These are phyloP conservation scores for Phodopus roborovskii DNA, from an alignment of 2,113 vertebrate species.

Conservation along the genomic window DNA sequence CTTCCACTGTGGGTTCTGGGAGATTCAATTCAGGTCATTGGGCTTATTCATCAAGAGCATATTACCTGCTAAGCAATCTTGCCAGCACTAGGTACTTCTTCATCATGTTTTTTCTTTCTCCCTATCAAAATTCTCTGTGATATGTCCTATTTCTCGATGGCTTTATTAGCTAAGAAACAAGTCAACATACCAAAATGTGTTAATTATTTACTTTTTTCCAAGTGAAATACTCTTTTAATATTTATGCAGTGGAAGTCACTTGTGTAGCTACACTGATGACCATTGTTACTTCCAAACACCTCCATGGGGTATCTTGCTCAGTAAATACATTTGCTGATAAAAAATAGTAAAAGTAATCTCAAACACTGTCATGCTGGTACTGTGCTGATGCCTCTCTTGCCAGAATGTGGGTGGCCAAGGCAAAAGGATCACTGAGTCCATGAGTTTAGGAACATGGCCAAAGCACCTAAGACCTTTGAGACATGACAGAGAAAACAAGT, in stretches of 20 bases:
- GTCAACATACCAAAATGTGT: not conserved
- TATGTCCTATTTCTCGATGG: not conserved
- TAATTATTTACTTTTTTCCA: not conserved
- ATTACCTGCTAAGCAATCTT: not conserved
- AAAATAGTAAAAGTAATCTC: not conserved
- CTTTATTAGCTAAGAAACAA: not conserved
- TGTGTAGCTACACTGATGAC: not conserved
- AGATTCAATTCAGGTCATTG: not conserved
- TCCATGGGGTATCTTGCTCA: not conserved
- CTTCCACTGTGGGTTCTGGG: not conserved
- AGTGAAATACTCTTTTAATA: not conserved
- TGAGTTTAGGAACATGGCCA: not conserved
- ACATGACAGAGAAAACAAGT: not conserved
- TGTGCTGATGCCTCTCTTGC: not conserved
- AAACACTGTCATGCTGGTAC: not conserved
- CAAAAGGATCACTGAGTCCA: not conserved
- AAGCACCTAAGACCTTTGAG: not conserved
- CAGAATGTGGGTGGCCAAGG: not conserved
- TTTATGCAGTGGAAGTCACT: not conserved
- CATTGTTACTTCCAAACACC: not conserved
- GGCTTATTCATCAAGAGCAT: not conserved
- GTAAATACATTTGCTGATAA: not conserved
- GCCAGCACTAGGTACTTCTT: not conserved
- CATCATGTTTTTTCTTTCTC: not conserved
- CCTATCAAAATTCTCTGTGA: not conserved